Evolutionary conservation across 2,113 vertebrate species (phyloP), one percentile per base, ranked within the genome.

Genomic region (Hemiprocne comata): DNA sequence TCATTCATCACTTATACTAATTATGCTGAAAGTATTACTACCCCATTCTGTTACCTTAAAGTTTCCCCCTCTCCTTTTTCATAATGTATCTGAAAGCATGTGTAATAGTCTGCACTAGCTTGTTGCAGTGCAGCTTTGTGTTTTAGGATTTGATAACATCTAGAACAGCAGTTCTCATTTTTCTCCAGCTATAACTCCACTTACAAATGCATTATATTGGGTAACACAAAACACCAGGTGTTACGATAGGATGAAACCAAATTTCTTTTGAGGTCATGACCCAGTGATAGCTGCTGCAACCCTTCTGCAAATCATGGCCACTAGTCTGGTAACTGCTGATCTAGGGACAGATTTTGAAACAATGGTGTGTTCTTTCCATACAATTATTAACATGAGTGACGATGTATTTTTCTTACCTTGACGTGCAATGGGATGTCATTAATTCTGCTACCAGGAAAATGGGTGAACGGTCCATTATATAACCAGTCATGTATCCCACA

Each of bases 151-250:
- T 90, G 69, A 95, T 95, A 95, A 58, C 31, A 87, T 36, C 57
- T 75, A 74, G 70, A 81, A 82, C 42, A 80, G n/a, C 6, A 24
- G 61, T 40, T 53, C 40, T 79, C 11, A 7, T 61, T 11, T 67
- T 75, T 73, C 76, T 14, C 29, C 36, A 18, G n/a, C 92, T 86
- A 73, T 54, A 50, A 85, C 46, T 36, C 19, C 15, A 46, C 14
- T 93, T 46, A 66, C 20, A 67, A 60, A 64, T 28, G 8, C 17
- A 10, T 93, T 78, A 21, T 36, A 70, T 83, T 88, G 75, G 61
- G 74, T 71, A 94, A 97, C 51, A 42, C 58, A 74, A 58, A 94
- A 80, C 70, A 46, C 51, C 85, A 77, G 51, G 58, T 94, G 54
- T 61, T 87, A 26, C 54, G 76, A 12, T 20, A 54, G 40, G 58